A percentile compares a stretch with the other conserved stretches of the same genome.
These are phyloP conservation scores for Sarcoramphus papa DNA, from an alignment of 2,797 vertebrate genomes.

Conservation along the genomic window DNA sequence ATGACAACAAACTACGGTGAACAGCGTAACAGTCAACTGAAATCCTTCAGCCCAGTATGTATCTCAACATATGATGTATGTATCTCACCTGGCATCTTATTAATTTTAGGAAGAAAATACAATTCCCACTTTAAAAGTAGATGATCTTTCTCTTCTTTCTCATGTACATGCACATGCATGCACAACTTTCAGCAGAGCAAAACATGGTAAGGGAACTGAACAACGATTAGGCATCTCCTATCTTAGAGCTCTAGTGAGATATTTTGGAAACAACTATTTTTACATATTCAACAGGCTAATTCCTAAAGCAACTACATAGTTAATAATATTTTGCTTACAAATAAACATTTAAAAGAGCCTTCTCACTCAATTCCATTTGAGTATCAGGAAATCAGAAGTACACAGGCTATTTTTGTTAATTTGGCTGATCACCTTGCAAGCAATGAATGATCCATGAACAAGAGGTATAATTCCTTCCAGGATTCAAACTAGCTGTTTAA, in stretches of 20 bases:
- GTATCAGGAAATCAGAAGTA: not conserved
- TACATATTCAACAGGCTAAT: not conserved
- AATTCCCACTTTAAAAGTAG: not conserved
- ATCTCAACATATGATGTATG: accelerated
- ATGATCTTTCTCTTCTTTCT: not conserved
- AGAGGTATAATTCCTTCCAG: not conserved
- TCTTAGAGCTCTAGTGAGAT: not conserved
- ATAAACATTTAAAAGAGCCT: not conserved
- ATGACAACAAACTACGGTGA: not conserved
- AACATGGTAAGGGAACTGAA: not conserved
- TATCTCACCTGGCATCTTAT: not conserved
- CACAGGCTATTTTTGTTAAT: not conserved
- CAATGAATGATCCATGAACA: not conserved
- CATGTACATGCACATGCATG: not conserved
- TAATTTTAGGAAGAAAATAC: not conserved
- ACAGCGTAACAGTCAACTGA: not conserved
- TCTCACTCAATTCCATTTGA: not conserved
- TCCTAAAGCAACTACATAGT: not conserved
- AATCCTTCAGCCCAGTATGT: not conserved
- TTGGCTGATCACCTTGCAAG: not conserved
- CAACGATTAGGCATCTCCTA: not conserved
- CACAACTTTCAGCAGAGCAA: not conserved
- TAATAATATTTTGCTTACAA: not conserved
- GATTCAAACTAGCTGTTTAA: not conserved
- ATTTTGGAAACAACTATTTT: not conserved